Percentiles rank a stretch among this genome's conserved stretches.
phyloP scores from a whole-genome alignment of 2,888 invertebrate genomes.

The Chironomus riparius region DNA sequence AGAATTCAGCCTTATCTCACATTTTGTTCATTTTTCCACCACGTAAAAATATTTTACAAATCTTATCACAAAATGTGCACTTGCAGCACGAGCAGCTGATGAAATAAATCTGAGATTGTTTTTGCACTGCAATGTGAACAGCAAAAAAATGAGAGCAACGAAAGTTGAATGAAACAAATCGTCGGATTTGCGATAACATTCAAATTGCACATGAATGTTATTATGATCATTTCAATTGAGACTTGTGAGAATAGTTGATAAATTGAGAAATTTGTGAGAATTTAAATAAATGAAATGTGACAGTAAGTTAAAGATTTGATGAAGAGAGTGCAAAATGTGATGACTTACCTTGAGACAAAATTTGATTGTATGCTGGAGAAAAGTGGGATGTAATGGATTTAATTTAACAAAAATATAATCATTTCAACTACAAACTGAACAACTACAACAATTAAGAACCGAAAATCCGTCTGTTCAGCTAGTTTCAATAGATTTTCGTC shows the following conservation, averaged over 20 bases:
- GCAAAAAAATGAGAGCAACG: neutral
- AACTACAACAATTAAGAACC: neutral
- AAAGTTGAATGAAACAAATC: neutral
- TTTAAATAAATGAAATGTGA: neutral
- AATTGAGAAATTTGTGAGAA: neutral
- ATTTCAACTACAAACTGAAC: neutral
- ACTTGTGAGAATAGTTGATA: neutral
- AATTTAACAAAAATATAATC: neutral
- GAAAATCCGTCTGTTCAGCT: neutral
- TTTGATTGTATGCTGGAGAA: no score
- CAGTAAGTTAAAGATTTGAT: no score
- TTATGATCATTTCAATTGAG: no score
- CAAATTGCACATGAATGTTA: neutral
- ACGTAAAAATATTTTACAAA: no score
- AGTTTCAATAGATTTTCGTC: no score
- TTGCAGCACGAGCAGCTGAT: neutral
- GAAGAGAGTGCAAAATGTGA: no score
- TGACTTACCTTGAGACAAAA: no score
- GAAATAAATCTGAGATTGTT: neutral
- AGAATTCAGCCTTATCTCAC: no score
- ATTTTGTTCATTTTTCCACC: no score
- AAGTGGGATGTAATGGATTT: no score
- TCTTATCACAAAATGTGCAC: neutral
- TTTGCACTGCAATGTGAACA: no score
- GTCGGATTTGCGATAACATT: neutral